These are phyloP conservation scores for Arizona elegans DNA, from an alignment of 2,113 vertebrate genomes.

Conservation along the genomic window DNA sequence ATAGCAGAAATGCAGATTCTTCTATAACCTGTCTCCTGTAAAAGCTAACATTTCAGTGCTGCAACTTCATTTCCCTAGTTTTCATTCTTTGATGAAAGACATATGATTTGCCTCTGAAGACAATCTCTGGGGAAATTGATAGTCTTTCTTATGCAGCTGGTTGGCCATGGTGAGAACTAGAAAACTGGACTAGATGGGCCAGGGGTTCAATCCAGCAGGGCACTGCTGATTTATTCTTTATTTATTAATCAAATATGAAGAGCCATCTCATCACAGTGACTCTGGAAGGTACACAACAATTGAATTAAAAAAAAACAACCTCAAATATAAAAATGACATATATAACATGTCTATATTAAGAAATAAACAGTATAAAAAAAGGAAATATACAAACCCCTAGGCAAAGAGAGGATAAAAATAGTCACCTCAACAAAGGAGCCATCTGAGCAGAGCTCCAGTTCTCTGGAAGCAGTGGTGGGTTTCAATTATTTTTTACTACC, in stretches of 20 bases:
- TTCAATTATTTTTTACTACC: too few species aligned
- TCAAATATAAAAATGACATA: background rate
- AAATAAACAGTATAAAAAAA: background rate
- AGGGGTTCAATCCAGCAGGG: background rate
- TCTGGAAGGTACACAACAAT: background rate
- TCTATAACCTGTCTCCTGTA: rapidly evolving
- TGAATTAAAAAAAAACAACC: background rate
- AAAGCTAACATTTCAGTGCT: background rate
- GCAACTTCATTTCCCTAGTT: rapidly evolving
- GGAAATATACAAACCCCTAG: background rate
- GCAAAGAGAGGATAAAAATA: background rate
- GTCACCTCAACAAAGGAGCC: background rate
- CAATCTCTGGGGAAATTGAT: background rate
- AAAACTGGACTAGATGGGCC: background rate
- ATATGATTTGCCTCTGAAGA: background rate
- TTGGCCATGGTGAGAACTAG: background rate
- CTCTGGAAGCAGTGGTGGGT: background rate
- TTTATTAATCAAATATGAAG: background rate
- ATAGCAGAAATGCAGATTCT: rapidly evolving
- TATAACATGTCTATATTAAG: background rate
- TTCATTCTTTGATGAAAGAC: background rate
- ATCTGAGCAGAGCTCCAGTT: background rate
- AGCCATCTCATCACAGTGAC: background rate
- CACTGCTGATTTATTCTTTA: background rate
- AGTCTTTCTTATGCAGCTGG: background rate